Percentiles rank a stretch among this genome's conserved stretches.
Conservation (phyloP, 37 sponge, comb jelly and placozoan genomes). For the Hormiphora californensis region DNA sequence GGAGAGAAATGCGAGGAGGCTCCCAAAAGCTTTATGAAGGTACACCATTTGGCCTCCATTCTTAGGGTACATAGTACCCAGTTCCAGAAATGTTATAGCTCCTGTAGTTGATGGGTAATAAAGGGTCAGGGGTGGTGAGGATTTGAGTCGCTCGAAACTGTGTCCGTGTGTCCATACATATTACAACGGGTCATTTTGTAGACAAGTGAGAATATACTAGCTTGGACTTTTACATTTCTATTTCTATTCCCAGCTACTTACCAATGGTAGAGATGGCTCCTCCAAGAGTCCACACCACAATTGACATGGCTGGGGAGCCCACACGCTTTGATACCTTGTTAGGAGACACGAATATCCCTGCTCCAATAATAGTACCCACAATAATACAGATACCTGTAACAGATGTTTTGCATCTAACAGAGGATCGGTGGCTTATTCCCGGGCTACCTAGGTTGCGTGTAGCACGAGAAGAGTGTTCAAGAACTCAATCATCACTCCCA, state of each 20-base stretch:
- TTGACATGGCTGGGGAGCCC: constrained; percentile 7
- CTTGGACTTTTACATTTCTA: background rate
- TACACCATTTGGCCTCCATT: constrained; percentile 17
- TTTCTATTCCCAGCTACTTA: background rate
- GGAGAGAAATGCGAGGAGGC: background rate
- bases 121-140: too few species aligned
- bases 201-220: too few species aligned
- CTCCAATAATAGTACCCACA: background rate
- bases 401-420: too few species aligned
- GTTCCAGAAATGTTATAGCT: constrained; percentile 4
- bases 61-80: background rate
- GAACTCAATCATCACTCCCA: too few species aligned
- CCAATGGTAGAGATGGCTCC: background rate
- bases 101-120: too few species aligned
- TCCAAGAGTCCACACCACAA: background rate
- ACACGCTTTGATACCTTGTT: background rate
- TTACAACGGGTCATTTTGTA: too few species aligned
- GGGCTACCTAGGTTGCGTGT: too few species aligned
- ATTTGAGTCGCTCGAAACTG: too few species aligned
- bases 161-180: too few species aligned
- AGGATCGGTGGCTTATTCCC: too few species aligned
- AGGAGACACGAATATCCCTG: constrained; percentile 13
- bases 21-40: background rate
- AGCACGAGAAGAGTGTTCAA: too few species aligned
- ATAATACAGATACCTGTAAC: background rate